Evolutionary conservation across 1,140 invertebrate species (phyloP).

Genomic region (Bacillus rossius): DNA sequence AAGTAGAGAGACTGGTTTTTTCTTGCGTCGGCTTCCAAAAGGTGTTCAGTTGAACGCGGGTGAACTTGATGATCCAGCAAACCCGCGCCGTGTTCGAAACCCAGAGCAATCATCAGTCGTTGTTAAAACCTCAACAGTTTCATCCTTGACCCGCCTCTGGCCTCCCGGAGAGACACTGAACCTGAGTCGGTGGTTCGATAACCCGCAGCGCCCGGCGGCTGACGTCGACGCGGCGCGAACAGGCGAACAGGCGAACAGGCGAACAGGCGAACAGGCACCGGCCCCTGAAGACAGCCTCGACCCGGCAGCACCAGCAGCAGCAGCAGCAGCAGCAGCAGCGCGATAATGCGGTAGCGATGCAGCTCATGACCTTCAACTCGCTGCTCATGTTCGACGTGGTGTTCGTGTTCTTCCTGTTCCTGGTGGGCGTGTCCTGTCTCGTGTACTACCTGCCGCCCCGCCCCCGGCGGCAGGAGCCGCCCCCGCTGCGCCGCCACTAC

Average conservation of each 20-base stretch:
- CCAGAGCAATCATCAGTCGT: too few relatives aligned
- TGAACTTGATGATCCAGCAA: too few relatives aligned
- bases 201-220: too few relatives aligned
- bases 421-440: constrained; percentile 71
- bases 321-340: background rate
- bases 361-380: constrained; percentile 74
- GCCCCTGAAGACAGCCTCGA: background rate
- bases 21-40: too few relatives aligned
- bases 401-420: constrained; percentile 77
- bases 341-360: constrained; percentile 48
- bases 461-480: constrained; percentile 20
- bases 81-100: too few relatives aligned
- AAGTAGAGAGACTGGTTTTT: too few relatives aligned
- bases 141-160: too few relatives aligned
- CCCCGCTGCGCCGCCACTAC: constrained; percentile 37
- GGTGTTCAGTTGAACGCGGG: too few relatives aligned
- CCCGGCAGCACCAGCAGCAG: background rate
- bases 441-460: constrained; percentile 65
- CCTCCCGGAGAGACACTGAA: too few relatives aligned
- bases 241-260: background rate
- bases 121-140: too few relatives aligned
- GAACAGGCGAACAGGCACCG: background rate
- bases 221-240: too few relatives aligned
- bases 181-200: too few relatives aligned
- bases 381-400: constrained; percentile 81